Evolutionary conservation across 2,797 vertebrate species (phyloP).

Genomic region (Phalloptychus januarius): DNA sequence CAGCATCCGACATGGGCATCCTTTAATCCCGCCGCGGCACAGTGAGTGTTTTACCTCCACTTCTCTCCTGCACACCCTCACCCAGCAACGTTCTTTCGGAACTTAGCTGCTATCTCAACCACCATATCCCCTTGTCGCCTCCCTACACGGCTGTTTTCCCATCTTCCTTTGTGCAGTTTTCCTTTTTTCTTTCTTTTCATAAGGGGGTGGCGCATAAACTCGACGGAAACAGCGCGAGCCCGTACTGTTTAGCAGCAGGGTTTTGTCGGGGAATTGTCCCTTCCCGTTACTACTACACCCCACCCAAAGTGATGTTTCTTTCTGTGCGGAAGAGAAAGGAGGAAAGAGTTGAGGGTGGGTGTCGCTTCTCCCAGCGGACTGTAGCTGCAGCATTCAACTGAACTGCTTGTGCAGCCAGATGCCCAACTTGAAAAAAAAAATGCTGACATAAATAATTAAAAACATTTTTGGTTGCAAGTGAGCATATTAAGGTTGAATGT

Average conservation of each 20-base stretch:
- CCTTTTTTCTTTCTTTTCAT: neutral
- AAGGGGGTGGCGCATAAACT: conserved; percentile 61
- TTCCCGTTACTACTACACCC: conserved; percentile 20
- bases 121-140: neutral
- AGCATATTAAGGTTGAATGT: neutral
- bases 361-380: conserved; percentile 58
- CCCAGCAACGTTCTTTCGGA: neutral
- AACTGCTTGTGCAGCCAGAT: neutral
- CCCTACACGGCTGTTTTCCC: conserved; percentile 23
- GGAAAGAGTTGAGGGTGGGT: conserved; percentile 60
- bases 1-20: conserved; percentile 74
- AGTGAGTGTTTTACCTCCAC: conserved; percentile 65
- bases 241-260: conserved; percentile 4
- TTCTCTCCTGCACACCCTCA: conserved; percentile 26
- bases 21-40: conserved; percentile 67
- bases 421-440: neutral
- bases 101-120: conserved; percentile 13
- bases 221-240: conserved; percentile 29
- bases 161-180: conserved; percentile 59
- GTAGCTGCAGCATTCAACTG: conserved; percentile 51
- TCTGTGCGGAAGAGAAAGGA: conserved; percentile 12
- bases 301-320: conserved; percentile 25
- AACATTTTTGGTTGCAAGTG: conserved; percentile 31
- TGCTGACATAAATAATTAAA: neutral
- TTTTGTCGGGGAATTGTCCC: conserved; percentile 17